Evolutionary conservation across 2,888 invertebrate species (phyloP).

Genomic region (Philopedon plagiatum): DNA sequence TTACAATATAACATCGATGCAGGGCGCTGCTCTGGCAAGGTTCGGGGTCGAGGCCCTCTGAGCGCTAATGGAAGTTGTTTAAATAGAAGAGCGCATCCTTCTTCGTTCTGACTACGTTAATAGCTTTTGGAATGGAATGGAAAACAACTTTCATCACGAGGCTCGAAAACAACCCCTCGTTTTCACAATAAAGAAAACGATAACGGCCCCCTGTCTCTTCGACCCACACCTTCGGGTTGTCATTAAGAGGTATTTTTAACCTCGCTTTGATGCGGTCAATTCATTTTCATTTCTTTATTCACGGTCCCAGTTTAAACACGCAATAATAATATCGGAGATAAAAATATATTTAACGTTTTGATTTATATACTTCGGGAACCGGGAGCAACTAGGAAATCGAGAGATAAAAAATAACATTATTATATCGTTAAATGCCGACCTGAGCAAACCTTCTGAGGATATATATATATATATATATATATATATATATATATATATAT

Average conservation of each 20-base stretch:
- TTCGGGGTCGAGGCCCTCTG: constrained; percentile 54
- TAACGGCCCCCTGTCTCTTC: constrained; percentile 52
- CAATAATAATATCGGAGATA: too few species aligned
- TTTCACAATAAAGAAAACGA: constrained; percentile 56
- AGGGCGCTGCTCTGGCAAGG: constrained; percentile 47
- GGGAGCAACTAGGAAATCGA: too few species aligned
- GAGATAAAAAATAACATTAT: too few species aligned
- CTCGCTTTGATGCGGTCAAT: constrained; percentile 24
- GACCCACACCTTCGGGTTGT: constrained; percentile 46
- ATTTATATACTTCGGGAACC: too few species aligned
- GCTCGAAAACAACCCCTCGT: constrained; percentile 58
- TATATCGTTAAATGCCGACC: too few species aligned
- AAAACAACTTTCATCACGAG: constrained; percentile 63
- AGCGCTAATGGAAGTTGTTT: constrained; percentile 67
- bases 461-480: too few species aligned
- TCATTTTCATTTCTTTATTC: constrained; percentile 23
- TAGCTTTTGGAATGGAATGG: constrained; percentile 65
- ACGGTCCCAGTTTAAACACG: background rate
- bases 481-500: too few species aligned
- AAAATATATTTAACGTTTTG: too few species aligned
- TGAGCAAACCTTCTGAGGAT: too few species aligned
- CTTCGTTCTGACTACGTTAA: constrained; percentile 64
- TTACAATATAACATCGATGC: constrained; percentile 52
- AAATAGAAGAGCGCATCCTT: constrained; percentile 65
- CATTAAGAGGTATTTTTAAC: constrained; percentile 43